Base-by-base conservation (phyloP, 1,140 invertebrate species). In the Bombyx mandarina region DNA sequence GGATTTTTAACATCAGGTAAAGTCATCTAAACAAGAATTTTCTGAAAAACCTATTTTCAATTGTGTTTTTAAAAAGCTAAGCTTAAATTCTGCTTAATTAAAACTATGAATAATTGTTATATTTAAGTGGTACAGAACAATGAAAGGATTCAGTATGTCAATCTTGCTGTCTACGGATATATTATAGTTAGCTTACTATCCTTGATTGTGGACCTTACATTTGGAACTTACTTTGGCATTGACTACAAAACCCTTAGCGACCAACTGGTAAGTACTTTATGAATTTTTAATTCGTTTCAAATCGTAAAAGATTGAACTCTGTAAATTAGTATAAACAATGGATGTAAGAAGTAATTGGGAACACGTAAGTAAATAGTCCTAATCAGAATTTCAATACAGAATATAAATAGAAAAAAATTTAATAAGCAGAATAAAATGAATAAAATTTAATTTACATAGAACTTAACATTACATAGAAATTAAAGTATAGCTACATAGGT, bases 161-260 rank as follows among this genome's bases (percentile, higher is more conserved):
- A 57, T n/a, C 52, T 70, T 12, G 52, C 58, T 6, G 46, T 60
- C 6, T 71, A 65, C 35, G 42, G 59, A 8, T 71, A 75, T 46
- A 51, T 78, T 2, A 60, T 58, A 6, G n/a, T 59, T 2, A 71
- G 63, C 43, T 18, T 73, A 0, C 57, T 61, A 1, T 53, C 61
- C 0, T 52, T 81, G 2, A 59, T 68, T 0, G 66, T 77, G 7
- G 78, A 81, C 26, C 1, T 81, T 1, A 75, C 69, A 1, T 60
- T 70, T 2, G 71, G 54, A 2, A 54, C 59, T 8, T 66, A 73
- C 42, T 79, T 77, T 52, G 78, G 78, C 9, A 65, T 71, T 57
- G 78, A 81, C 35, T 63, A 66, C 26, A 52, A 43, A 12, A 49
- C 51, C 47, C 50, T 79, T 9, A 58, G 18, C 7, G 22, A 52